Conservation (phyloP, 2,797 vertebrate species). For the Leucoraja ocellata region DNA sequence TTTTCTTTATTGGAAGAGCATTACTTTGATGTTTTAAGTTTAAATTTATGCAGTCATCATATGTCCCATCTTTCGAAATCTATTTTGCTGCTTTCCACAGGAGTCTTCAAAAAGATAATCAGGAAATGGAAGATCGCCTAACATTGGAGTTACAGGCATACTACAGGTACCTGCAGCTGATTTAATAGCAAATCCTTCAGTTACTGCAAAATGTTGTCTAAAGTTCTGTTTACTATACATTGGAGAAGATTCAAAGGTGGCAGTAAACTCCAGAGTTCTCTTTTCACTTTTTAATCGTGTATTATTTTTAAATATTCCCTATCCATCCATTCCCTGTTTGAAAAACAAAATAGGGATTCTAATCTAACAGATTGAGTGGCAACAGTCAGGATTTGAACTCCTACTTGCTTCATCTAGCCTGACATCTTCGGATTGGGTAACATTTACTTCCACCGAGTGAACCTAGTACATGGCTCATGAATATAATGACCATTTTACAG, state of each 20-base stretch:
- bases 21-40: neutral
- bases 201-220: neutral
- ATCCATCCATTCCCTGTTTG: neutral
- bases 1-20: neutral
- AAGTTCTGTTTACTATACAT: neutral
- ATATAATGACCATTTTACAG: neutral
- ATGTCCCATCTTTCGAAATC: neutral
- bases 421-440: neutral
- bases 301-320: neutral
- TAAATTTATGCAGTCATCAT: neutral
- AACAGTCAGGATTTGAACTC: neutral
- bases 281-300: neutral
- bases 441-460: neutral
- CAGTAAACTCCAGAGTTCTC: neutral
- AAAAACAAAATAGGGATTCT: neutral
- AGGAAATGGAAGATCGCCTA: constrained; percentile 42
- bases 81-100: constrained; percentile 13
- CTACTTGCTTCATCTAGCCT: neutral
- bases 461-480: neutral
- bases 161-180: constrained; percentile 41
- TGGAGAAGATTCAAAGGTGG: neutral
- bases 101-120: constrained; percentile 44
- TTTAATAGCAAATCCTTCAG: neutral
- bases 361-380: neutral
- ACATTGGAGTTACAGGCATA: constrained; percentile 41